Evolutionary conservation across 2,888 invertebrate genomes (phyloP), one percentile per base, ranked within the genome.

Genomic region (Megastigmus dorsalis): DNA sequence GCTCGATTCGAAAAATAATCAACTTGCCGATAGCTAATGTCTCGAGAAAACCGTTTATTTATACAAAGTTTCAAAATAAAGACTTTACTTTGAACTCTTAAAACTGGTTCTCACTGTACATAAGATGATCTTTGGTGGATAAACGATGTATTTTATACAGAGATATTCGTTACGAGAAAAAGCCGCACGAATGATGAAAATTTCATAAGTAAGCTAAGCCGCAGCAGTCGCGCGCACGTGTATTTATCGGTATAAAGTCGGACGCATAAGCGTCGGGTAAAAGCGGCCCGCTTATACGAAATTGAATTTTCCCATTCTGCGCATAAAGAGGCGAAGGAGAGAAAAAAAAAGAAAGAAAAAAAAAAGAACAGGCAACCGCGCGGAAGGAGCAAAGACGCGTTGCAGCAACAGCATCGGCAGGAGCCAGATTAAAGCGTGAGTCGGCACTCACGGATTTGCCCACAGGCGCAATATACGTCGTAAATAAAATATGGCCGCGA

Each of bases 401-500:
- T 3, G 5, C 54, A 2, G 38, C 10, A 43, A 15, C 59, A 43
- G 13, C 15, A 57, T n/a, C 3, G 28, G n/a, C n/a, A n/a, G n/a
- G n/a, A n/a, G n/a, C n/a, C 36, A 63, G 63, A 74, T 75, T 66
- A 75, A 70, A 75, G 38, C 70, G 41, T 60, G 70, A 75, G 30
- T 70, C 48, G 60, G 57, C 63, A 63, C 57, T 69, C 68, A 62
- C 72, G 77, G 76, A 81, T 82, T 80, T 67, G 62, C 38, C 54
- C 67, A 26, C 33, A 38, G 71, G 77, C 72, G 74, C 75, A 79
- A 80, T 79, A 79, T 78, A 77, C 73, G 78, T 80, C 78, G 76
- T 76, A 77, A 80, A 80, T 80, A 78, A 82, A 82, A 82, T 80
- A 82, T 80, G 77, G 73, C 72, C 72, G n/a, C n/a, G 55, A 63